phyloP scores from a whole-genome alignment of 2,113 vertebrate species.

The Haemorhous mexicanus region DNA sequence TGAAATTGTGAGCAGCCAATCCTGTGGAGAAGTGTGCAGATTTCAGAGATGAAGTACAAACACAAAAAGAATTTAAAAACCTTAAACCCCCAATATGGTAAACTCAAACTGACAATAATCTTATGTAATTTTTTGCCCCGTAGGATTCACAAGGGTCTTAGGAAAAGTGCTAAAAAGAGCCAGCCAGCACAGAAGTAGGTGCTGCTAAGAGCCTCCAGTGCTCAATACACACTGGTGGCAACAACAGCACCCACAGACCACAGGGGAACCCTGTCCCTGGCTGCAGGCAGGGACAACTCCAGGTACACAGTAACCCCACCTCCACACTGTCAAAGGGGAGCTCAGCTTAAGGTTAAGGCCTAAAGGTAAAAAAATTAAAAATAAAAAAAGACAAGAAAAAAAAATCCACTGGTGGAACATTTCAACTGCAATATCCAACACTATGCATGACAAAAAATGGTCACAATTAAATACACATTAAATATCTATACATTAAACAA shows the following conservation, averaged over 20 bases:
- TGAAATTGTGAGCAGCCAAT: not conserved
- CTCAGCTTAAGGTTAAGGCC: not conserved
- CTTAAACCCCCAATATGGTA: not conserved
- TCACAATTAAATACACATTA: not conserved
- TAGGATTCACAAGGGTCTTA: not conserved
- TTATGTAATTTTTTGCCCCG: not conserved
- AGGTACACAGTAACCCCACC: not conserved
- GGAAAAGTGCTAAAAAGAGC: not conserved
- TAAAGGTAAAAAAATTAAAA: not conserved
- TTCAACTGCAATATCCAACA: not conserved
- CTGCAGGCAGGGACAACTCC: not conserved
- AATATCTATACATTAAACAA: not conserved
- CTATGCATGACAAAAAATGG: not conserved
- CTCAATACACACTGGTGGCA: accelerated
- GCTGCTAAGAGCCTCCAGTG: not conserved
- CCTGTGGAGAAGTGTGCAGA: accelerated
- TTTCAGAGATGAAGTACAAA: not conserved
- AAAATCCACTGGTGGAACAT: not conserved
- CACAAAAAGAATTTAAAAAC: not conserved
- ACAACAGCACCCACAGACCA: accelerated
- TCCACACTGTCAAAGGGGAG: not conserved
- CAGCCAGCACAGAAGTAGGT: not conserved
- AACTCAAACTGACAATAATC: not conserved
- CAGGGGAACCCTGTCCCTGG: accelerated
- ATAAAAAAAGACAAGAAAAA: not conserved